Evolutionary conservation across 2,888 invertebrate genomes (phyloP), one percentile per base, ranked within the genome.

Genomic region (Lissocephala sabroskyi): DNA sequence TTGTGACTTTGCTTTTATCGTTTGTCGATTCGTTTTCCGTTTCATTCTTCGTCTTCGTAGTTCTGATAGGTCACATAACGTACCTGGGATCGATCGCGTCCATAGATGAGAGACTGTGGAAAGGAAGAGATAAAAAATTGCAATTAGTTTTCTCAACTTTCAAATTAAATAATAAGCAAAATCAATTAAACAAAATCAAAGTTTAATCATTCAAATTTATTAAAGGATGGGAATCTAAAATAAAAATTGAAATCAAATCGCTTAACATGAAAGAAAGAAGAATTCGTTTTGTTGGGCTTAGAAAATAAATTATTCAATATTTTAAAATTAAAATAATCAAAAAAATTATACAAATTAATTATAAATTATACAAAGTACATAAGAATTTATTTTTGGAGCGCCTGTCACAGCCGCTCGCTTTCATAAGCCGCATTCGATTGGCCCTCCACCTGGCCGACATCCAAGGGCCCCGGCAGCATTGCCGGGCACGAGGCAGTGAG

Each of bases 61-160:
- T 95, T 95, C 84, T 95, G 94, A 86, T 97, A 97, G 79, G 95
- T 96, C 47, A 97, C 96, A 86, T 97, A 97, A 68, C 96, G 91
- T 26, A 97, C 96, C 36, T 97, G 94, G 44, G 96, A 93, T 73
- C 96, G 94, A 75, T 97, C 96, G 56, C 71, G 76, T 52, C 94
- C 95, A 81, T 94, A 90, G 64, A 96, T 93, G 57, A 97, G 86
- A 14, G 93, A 93, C 96, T 96, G 89, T 32, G 13, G 13, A 11
- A 13, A 3, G 6, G 11, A 13, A 13, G 11, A 11, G n/a, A 32
- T 10, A 13, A 32, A 11, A 2, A 32, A 10, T 32, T 32, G n/a
- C 2, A 13, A n/a, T 13, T 32, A 10, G 3, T 35, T 44, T 26
- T 17, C 28, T 26, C 36, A 14, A 14, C 4, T 9, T 13, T 30